Evolutionary conservation across 2,113 vertebrate species (phyloP).

Genomic region (Odontesthes bonariensis): DNA sequence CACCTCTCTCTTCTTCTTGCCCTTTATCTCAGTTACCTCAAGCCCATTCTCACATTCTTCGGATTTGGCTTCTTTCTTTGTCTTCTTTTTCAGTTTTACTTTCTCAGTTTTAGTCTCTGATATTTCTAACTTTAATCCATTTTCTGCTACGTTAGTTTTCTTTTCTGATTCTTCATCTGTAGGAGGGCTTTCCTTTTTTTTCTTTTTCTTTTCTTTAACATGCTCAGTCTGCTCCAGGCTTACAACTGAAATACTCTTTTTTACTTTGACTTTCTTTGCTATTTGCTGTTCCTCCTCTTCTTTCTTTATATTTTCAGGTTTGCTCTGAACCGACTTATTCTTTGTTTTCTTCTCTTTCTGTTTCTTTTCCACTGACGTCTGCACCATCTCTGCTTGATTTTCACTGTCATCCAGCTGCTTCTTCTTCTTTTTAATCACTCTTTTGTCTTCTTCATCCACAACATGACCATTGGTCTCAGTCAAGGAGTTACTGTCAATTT

Average conservation of each 20-base stretch:
- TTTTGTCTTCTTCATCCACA: background rate
- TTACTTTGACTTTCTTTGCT: conserved; percentile 47
- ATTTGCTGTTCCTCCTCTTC: conserved; percentile 11
- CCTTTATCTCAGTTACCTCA: conserved; percentile 7
- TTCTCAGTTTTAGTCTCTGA: background rate
- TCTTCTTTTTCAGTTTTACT: conserved; percentile 44
- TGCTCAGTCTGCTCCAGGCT: conserved; percentile 8
- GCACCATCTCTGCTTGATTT: conserved; percentile 3
- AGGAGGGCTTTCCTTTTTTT: conserved; percentile 7
- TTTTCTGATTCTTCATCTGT: background rate
- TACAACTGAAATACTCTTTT: background rate
- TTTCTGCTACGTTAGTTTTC: background rate
- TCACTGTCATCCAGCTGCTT: conserved; percentile 10
- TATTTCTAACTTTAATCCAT: background rate
- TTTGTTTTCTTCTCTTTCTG: conserved; percentile 47
- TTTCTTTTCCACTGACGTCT: conserved; percentile 1
- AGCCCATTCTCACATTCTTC: conserved; percentile 3
- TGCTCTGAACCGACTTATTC: conserved; percentile 9
- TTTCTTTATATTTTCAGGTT: conserved; percentile 1
- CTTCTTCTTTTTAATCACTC: conserved; percentile 22
- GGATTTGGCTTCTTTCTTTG: conserved; percentile 11
- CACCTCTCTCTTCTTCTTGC: conserved; percentile 11
- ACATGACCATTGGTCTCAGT: conserved; percentile 1
- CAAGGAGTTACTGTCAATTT: conserved; percentile 1
- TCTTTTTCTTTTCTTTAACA: conserved; percentile 46